Conservation (phyloP, 30 jellyfish, hydroid and myxozoan species). For the Haliclystus octoradiatus region DNA sequence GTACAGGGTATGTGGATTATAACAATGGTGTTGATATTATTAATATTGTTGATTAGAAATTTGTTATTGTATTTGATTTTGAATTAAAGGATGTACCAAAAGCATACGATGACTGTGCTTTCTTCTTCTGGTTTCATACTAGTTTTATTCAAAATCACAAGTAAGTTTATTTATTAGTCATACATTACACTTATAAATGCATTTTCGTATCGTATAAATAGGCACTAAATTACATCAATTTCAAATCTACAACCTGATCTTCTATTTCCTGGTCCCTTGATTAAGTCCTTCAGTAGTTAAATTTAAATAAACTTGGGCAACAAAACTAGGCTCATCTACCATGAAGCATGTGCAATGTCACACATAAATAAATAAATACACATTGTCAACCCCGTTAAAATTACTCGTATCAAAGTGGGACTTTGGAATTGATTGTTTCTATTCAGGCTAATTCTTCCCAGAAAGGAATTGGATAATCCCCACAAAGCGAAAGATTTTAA, state of each 20-base stretch:
- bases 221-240: no score
- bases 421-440: no score
- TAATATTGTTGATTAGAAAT: background rate
- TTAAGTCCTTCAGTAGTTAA: background rate
- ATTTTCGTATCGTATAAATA: no score
- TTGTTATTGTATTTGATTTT: background rate
- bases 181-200: background rate
- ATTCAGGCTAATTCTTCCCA: slow-evolving; percentile 49
- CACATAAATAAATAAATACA: no score
- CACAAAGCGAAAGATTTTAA: slow-evolving; percentile 72
- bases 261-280: background rate
- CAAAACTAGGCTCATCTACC: background rate
- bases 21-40: no score
- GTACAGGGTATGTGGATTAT: no score
- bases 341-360: background rate
- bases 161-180: slow-evolving; percentile 18
- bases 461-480: slow-evolving; percentile 75
- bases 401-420: no score
- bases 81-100: slow-evolving; percentile 80
- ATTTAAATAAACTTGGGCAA: background rate
- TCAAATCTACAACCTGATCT: no score
- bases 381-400: no score
- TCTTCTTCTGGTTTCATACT: slow-evolving; percentile 97
- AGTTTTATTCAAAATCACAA: slow-evolving; percentile 62
- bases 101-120: slow-evolving; percentile 89